Evolutionary conservation across 2,113 vertebrate species (phyloP), one percentile per base, ranked within the genome.

Genomic region (Campylomormyrus tamandua): DNA sequence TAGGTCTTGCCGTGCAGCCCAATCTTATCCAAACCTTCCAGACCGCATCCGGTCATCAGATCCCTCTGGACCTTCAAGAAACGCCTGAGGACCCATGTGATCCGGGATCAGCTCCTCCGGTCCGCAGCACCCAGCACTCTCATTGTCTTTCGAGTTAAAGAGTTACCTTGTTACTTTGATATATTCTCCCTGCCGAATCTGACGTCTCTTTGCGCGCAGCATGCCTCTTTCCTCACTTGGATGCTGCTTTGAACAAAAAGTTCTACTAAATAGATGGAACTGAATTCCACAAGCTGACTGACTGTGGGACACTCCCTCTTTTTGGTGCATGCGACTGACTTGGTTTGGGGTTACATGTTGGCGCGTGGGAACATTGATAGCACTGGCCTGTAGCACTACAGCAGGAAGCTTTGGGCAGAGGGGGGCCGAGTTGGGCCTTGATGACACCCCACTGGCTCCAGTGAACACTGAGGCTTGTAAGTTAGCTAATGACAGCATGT

Each of bases 401-500:
- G 13, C 11, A 4, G 27, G 19, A 52, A 50, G 19, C 45, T 8
- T 50, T 19, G 13, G 10, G 19, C 3, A 27, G 88, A 19, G 17
- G 48, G 39, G 42, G 56, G 3, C 6, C 15, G 13, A 46, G 58
- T 85, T 46, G 2, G 9, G 45, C 39, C 21, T 83, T 46, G 80
- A 83, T 24, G 80, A 27, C 39, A 46, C 80, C 35, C 83, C 21
- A 49, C 21, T 27, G 35, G n/a, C n/a, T 35, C 46, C 62, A 35
- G 46, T 1, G 17, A 49, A 89, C 58, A 10, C 88, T 7, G 7
- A 19, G 11, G 88, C 58, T 52, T 77, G 66, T 27, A 19, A 35
- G 3, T 35, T 80, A 80, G 42, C 90, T 90, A 87, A 42, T 42
- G 88, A 91, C 90, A 91, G 92, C 92, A 90, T 46, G 58, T 17